Conservation (phyloP, 2,888 invertebrate species). For the Himalopsyche anomala region DNA sequence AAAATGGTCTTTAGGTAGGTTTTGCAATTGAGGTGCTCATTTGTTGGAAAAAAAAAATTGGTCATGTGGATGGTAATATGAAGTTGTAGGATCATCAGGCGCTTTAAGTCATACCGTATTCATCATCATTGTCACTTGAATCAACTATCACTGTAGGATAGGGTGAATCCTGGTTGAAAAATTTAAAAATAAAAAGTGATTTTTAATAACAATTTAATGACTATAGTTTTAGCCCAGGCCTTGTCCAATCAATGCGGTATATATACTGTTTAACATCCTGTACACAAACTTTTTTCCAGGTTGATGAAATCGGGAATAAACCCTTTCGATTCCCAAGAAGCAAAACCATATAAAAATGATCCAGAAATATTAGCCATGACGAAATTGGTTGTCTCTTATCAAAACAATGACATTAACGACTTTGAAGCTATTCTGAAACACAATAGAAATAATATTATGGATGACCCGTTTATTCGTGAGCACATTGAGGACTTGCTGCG, state of each 20-base stretch:
- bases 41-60: no score
- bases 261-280: not conserved
- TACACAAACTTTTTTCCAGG: conserved; percentile 74
- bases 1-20: no score
- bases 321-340: conserved; percentile 99
- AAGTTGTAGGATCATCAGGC: no score
- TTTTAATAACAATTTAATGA: no score
- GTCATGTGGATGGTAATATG: no score
- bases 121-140: no score
- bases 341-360: conserved; percentile 99
- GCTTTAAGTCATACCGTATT: no score
- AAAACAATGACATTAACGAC: conserved; percentile 98
- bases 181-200: no score
- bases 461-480: conserved; percentile 98
- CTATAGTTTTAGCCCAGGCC: no score
- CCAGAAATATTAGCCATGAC: conserved; percentile 99
- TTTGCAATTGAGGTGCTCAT: no score
- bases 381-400: conserved; percentile 96
- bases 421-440: conserved; percentile 97
- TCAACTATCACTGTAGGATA: no score
- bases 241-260: not conserved
- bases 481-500: conserved; percentile 98
- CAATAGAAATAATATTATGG: conserved; percentile 97
- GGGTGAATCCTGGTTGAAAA: no score
- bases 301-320: conserved; percentile 99